phyloP scores from a whole-genome alignment of 2,113 vertebrate species.

The Acrocephalus kingi region DNA sequence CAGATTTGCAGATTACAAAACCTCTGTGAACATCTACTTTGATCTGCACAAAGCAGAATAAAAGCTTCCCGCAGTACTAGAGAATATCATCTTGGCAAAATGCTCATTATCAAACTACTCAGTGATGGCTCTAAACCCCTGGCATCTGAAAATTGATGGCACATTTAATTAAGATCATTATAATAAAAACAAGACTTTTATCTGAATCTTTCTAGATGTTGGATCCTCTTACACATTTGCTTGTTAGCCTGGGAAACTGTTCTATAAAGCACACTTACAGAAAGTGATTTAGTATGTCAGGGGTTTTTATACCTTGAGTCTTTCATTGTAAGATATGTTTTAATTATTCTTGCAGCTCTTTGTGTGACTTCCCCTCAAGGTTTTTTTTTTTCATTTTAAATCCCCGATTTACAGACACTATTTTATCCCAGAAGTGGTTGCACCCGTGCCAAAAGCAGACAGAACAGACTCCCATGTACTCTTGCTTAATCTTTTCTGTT shows the following conservation, averaged over 20 bases:
- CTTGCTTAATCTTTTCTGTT: slow-evolving; percentile 50
- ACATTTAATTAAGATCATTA: background rate
- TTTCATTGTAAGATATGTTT: background rate
- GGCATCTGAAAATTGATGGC: background rate
- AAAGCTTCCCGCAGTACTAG: background rate
- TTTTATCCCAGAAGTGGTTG: slow-evolving; percentile 24
- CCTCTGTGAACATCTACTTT: slow-evolving; percentile 1
- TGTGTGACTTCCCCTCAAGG: background rate
- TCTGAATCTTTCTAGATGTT: background rate
- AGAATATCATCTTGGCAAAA: background rate
- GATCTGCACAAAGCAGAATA: background rate
- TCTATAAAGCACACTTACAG: background rate
- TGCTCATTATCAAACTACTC: background rate
- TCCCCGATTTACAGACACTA: background rate
- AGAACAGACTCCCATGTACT: slow-evolving; percentile 14
- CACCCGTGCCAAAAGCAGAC: slow-evolving; percentile 33
- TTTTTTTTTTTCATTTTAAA: slow-evolving; percentile 2
- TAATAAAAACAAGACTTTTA: background rate
- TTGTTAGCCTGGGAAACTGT: background rate
- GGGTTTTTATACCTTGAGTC: background rate
- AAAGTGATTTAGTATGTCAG: background rate
- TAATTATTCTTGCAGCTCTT: background rate
- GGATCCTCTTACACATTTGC: background rate
- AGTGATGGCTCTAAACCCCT: background rate
- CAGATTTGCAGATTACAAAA: slow-evolving; percentile 60